Conservation (phyloP, 2,888 invertebrate species). For the Resseliella maxima region DNA sequence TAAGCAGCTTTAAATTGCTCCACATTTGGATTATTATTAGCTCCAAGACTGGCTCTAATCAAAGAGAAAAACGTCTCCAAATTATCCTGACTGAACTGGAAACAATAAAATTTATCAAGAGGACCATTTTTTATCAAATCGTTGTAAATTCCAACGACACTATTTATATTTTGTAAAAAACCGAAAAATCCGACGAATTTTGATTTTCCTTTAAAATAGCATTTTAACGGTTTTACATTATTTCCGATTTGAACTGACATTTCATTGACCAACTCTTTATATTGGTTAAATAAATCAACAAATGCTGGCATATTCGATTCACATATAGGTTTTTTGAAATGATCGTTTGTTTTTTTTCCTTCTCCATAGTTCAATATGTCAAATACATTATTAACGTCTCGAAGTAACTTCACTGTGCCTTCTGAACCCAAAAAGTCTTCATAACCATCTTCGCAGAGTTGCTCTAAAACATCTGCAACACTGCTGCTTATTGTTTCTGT, state of each 20-base stretch:
- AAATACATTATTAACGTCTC: background rate
- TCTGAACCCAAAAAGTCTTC: background rate
- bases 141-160: background rate
- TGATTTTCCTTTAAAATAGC: background rate
- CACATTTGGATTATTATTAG: background rate
- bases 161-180: background rate
- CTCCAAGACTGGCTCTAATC: slow-evolving; percentile 6
- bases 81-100: background rate
- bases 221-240: background rate
- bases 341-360: background rate
- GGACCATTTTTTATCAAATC: slow-evolving; percentile 4
- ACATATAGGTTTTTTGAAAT: background rate
- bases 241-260: background rate
- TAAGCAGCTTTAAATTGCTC: slow-evolving; percentile 3
- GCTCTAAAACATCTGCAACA: slow-evolving; percentile 37
- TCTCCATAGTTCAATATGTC: slow-evolving; percentile 12
- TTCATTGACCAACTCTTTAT: background rate
- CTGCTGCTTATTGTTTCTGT: slow-evolving; percentile 4
- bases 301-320: background rate
- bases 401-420: background rate
- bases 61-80: slow-evolving; percentile 20
- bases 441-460: background rate
- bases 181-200: slow-evolving; percentile 27
- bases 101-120: background rate
- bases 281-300: background rate